Evolutionary conservation across 2,797 vertebrate species (phyloP).

Genomic region (Thalassophryne amazonica): DNA sequence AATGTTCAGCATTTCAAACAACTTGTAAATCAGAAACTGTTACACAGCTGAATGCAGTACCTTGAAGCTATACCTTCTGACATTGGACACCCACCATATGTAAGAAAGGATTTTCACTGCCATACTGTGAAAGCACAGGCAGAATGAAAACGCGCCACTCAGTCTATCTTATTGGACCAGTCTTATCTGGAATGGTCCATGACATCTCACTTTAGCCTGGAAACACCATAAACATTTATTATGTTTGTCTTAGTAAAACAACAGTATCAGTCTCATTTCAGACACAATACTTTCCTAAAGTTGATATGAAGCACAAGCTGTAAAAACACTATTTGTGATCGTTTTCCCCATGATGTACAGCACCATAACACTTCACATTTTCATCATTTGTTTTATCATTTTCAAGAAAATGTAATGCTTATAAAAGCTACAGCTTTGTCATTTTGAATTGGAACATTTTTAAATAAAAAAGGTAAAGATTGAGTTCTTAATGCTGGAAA

Average conservation of each 20-base stretch:
- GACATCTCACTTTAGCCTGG: not conserved
- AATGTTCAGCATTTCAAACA: not conserved
- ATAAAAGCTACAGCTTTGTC: too few species aligned
- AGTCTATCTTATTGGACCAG: not conserved
- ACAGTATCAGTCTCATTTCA: not conserved
- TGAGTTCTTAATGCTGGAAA: too few species aligned
- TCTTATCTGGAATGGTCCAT: not conserved
- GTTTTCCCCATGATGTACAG: too few species aligned
- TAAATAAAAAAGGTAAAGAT: too few species aligned
- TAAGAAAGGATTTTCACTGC: not conserved
- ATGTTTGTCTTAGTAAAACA: not conserved
- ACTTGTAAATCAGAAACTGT: too few species aligned
- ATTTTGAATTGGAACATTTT: too few species aligned
- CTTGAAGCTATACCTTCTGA: constrained; percentile 37
- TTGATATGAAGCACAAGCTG: not conserved
- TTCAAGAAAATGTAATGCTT: too few species aligned
- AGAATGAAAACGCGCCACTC: not conserved
- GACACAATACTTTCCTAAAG: not conserved
- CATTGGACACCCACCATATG: not conserved
- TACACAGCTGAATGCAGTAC: too few species aligned
- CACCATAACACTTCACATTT: too few species aligned
- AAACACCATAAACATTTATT: not conserved
- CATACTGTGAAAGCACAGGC: not conserved
- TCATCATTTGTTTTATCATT: too few species aligned
- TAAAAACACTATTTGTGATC: not conserved